A percentile compares a stretch with the other conserved stretches of the same genome.
Conservation (phyloP, 2,888 invertebrate species). For the Athalia circularis region DNA sequence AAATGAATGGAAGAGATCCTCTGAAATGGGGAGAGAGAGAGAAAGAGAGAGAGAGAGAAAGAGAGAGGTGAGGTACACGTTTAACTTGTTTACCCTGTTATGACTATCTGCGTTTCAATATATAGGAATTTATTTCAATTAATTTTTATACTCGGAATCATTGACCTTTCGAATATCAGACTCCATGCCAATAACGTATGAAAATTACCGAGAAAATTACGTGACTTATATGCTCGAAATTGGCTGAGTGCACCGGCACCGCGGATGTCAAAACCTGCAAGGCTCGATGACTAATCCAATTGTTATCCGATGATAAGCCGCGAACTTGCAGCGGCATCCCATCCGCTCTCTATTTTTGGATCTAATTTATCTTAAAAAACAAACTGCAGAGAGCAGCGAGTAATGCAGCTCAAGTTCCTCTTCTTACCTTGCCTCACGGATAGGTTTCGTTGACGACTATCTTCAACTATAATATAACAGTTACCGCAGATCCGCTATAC, state of each 20-base stretch:
- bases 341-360: conserved; percentile 32
- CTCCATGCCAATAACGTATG: not conserved
- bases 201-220: not conserved
- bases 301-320: conserved; percentile 29
- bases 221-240: too few relatives aligned
- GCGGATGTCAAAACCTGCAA: not conserved
- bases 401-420: too few relatives aligned
- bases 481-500: too few relatives aligned
- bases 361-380: not conserved
- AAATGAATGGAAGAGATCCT: not conserved
- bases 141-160: conserved; percentile 12
- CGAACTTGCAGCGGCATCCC: not conserved
- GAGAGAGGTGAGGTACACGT: conserved; percentile 10
- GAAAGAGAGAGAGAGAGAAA: not conserved
- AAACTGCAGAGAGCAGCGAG: too few relatives aligned
- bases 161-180: conserved; percentile 27
- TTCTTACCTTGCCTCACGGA: too few relatives aligned
- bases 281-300: conserved; percentile 29
- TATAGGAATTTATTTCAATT: not conserved
- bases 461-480: too few relatives aligned
- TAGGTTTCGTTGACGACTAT: too few relatives aligned
- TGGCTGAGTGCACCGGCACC: too few relatives aligned
- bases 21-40: not conserved
- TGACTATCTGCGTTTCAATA: conserved; percentile 23
- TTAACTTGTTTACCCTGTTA: conserved; percentile 35